Evolutionary conservation across 2,797 vertebrate genomes (phyloP).

Genomic region (Epinephelus malabaricus): DNA sequence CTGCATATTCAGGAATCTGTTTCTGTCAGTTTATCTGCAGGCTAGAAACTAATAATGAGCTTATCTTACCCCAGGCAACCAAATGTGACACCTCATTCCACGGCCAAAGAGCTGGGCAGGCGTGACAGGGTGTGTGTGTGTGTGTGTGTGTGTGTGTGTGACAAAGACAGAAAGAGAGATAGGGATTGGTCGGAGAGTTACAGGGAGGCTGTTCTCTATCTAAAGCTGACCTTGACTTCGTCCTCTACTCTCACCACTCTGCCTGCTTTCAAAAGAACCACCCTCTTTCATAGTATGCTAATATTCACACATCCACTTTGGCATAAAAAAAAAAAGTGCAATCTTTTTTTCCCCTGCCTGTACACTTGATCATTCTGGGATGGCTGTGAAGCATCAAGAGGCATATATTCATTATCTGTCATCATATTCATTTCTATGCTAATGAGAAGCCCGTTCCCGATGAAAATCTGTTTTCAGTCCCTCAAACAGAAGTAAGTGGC

Average conservation of each 20-base stretch:
- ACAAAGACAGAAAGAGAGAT: slow-evolving; percentile 6
- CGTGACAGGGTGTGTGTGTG: slow-evolving; percentile 36
- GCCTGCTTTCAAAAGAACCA: slow-evolving; percentile 64
- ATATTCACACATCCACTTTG: slow-evolving; percentile 67
- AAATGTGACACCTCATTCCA: slow-evolving; percentile 80
- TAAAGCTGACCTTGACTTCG: slow-evolving; percentile 82
- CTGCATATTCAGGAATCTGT: slow-evolving; percentile 65
- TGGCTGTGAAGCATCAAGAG: slow-evolving; percentile 81
- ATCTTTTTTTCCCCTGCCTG: slow-evolving; percentile 47
- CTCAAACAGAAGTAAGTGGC: slow-evolving; percentile 86
- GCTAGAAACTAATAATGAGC: slow-evolving; percentile 72
- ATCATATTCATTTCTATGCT: slow-evolving; percentile 92
- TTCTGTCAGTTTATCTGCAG: slow-evolving; percentile 69
- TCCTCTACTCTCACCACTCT: slow-evolving; percentile 66
- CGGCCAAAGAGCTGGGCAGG: slow-evolving; percentile 50
- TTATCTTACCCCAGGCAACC: slow-evolving; percentile 71
- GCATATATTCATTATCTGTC: slow-evolving; percentile 89
- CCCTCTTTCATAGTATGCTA: slow-evolving; percentile 67
- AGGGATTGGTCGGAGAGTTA: slow-evolving; percentile 47
- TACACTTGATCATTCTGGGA: slow-evolving; percentile 77
- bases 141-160: slow-evolving; percentile 11
- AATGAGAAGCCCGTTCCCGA: slow-evolving; percentile 84
- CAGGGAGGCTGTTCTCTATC: slow-evolving; percentile 59
- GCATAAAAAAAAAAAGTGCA: slow-evolving; percentile 53
- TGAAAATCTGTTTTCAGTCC: slow-evolving; percentile 83